phyloP scores from a whole-genome alignment of 2,113 vertebrate genomes.

The Apus apus region DNA sequence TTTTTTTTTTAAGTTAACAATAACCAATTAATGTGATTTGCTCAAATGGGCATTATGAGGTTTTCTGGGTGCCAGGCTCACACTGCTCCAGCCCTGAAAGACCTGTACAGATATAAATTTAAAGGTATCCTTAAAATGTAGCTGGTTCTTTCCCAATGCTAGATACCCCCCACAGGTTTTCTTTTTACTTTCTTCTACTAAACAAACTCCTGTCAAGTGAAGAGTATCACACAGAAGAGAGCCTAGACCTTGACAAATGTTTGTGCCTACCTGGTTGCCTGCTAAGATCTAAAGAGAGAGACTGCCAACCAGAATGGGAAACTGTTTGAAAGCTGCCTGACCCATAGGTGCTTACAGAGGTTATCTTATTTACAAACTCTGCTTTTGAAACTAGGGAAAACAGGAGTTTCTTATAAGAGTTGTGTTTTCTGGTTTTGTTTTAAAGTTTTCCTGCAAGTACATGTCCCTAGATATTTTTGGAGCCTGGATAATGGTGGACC shows the following conservation, averaged over 20 bases:
- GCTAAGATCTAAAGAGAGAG: background rate
- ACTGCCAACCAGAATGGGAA: background rate
- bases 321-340: background rate
- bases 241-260: background rate
- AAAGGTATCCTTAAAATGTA: background rate
- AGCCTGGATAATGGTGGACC: background rate
- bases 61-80: background rate
- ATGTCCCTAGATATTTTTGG: background rate
- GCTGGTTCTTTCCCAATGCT: background rate
- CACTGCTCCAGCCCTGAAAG: background rate
- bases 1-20: background rate
- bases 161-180: background rate
- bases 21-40: background rate
- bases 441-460: background rate
- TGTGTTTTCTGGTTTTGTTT: background rate
- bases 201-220: background rate
- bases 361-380: background rate
- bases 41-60: background rate
- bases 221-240: background rate
- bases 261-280: background rate
- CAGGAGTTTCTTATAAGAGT: background rate
- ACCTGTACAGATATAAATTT: background rate
- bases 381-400: background rate
- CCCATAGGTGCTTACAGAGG: background rate
- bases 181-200: background rate